These are phyloP conservation scores for Pinna nobilis DNA, from an alignment of 1,140 invertebrate genomes.

Conservation along the genomic window DNA sequence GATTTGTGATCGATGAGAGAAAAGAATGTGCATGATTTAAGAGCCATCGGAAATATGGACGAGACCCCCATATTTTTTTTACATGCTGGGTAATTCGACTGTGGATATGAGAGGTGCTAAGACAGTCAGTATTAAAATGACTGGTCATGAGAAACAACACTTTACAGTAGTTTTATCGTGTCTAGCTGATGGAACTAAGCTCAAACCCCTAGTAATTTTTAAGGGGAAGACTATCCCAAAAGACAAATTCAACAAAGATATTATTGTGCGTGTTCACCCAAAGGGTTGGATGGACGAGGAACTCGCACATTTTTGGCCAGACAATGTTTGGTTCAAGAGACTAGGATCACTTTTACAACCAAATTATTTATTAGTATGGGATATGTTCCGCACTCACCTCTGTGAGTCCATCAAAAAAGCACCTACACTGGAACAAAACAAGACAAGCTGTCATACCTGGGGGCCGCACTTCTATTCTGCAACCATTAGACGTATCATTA, in stretches of 20 bases:
- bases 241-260: neutral
- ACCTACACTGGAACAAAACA: slow-evolving; percentile 1
- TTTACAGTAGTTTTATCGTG: too few relatives aligned
- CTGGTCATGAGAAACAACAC: too few relatives aligned
- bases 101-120: too few relatives aligned
- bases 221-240: too few relatives aligned
- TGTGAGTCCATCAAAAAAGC: slow-evolving; percentile 1
- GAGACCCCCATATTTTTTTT: too few relatives aligned
- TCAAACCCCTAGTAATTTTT: too few relatives aligned
- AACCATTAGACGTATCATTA: slow-evolving; percentile 64
- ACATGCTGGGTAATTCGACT: too few relatives aligned
- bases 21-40: too few relatives aligned
- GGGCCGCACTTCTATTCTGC: slow-evolving; percentile 54
- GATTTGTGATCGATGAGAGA: too few relatives aligned
- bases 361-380: slow-evolving; percentile 32
- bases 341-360: neutral
- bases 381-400: slow-evolving; percentile 41
- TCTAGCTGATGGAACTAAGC: too few relatives aligned
- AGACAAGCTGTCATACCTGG: slow-evolving; percentile 50
- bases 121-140: too few relatives aligned
- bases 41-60: too few relatives aligned
- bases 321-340: neutral
- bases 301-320: neutral
- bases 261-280: neutral
- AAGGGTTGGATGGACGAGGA: slow-evolving; percentile 6